These are phyloP conservation scores for Pseudomyrmex cubaensis DNA, from an alignment of 1,140 invertebrate species.

Conservation along the genomic window DNA sequence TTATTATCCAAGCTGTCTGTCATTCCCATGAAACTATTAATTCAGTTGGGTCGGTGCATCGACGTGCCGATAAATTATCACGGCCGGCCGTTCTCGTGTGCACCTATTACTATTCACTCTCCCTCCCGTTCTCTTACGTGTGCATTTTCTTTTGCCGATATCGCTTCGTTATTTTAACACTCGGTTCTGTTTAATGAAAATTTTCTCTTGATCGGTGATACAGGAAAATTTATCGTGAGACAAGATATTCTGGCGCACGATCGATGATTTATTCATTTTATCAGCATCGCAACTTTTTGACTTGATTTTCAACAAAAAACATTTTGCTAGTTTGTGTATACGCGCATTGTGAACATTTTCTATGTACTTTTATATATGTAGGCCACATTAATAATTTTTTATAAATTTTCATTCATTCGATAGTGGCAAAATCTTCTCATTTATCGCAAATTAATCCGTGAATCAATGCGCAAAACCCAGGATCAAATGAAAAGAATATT, in stretches of 20 bases:
- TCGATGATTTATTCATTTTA: slow-evolving; percentile 55
- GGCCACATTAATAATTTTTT: not conserved
- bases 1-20: slow-evolving; percentile 74
- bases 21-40: slow-evolving; percentile 72
- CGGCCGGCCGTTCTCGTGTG: not conserved
- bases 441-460: slow-evolving; percentile 1
- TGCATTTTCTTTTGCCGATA: slow-evolving; percentile 51
- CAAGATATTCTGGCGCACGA: slow-evolving; percentile 28
- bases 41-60: slow-evolving; percentile 60
- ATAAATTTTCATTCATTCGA: slow-evolving; percentile 21
- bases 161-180: not conserved
- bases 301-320: not conserved
- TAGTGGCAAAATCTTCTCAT: not conserved
- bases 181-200: slow-evolving; percentile 43
- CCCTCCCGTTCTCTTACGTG: not conserved
- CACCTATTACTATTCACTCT: not conserved
- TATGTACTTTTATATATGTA: not conserved
- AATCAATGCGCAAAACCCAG: not conserved
- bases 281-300: slow-evolving; percentile 13
- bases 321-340: too few relatives aligned
- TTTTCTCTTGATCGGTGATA: slow-evolving; percentile 3
- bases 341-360: not conserved
- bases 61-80: slow-evolving; percentile 67
- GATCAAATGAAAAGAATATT: too few relatives aligned
- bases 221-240: slow-evolving; percentile 21